Evolutionary conservation across 2,888 invertebrate species (phyloP), one percentile per base, ranked within the genome.

Genomic region (Agrochola lota): DNA sequence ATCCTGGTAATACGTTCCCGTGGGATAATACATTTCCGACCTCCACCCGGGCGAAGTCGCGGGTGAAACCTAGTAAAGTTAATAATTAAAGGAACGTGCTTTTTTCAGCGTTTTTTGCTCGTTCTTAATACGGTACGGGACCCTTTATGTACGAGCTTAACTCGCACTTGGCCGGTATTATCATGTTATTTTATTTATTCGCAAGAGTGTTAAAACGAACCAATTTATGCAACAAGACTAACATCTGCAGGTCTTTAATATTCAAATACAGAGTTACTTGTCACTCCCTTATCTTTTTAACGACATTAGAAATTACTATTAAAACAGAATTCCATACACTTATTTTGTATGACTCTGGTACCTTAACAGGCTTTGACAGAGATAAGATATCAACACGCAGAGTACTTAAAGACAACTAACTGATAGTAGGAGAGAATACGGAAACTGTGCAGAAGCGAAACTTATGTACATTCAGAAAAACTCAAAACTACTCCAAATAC

Each of bases 271-370:
- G 12, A 80, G 35, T 15, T 57, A 69, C 40, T 55, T 85, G 75
- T 74, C 85, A 74, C 55, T 43, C 49, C 5, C 3, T 74, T 74
- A 81, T 81, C 85, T 81, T 30, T 20, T 23, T 66, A 66, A 70
- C 64, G 64, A 62, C 64, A 76, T 71, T 82, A 82, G 75, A 71
- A 82, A 71, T 84, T 62, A 81, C 55, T 81, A 85, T 63, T 75
- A 55, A 43, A 76, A 82, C 55, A 71, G 55, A 63, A 76, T 76
- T 49, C 63, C 8, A 55, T 68, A 76, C 63, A 81, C 23, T 81
- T 85, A 64, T 85, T 81, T 40, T 68, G 59, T 80, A 52, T 70
- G 74, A 74, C 62, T 26, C n/a, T 15, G 26, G 59, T 69, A 49
- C 82, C 20, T 77, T 77, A 70, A 77, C 62, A 72, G 71, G 60